phyloP scores from a whole-genome alignment of 2,888 invertebrate species.

The Chrysolina americana region DNA sequence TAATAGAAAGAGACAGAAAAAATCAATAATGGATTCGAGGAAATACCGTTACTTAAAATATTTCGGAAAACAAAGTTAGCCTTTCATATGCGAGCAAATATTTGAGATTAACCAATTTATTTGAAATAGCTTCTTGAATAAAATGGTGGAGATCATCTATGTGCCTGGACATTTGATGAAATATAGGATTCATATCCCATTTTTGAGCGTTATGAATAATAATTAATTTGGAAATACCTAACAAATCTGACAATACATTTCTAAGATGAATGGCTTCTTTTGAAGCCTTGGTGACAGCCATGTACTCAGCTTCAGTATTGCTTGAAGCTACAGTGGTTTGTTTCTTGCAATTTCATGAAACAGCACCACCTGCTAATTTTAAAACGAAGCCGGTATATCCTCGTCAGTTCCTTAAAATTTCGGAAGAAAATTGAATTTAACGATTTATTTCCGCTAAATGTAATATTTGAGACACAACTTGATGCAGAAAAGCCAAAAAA shows the following conservation, averaged over 20 bases:
- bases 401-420: no score
- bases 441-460: no score
- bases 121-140: constrained; percentile 28
- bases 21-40: no score
- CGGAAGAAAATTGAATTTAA: no score
- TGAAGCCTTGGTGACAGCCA: constrained; percentile 55
- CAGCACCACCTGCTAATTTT: constrained; percentile 49
- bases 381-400: constrained; percentile 59
- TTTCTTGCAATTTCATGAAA: constrained; percentile 59
- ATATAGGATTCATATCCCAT: not conserved
- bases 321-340: constrained; percentile 58
- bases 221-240: constrained; percentile 16
- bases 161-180: constrained; percentile 2
- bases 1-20: no score
- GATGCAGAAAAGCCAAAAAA: no score
- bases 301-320: constrained; percentile 58
- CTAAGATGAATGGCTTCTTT: constrained; percentile 50
- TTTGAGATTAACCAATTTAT: constrained; percentile 9
- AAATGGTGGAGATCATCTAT: constrained; percentile 41
- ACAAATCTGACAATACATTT: constrained; percentile 33
- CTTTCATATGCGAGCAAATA: constrained; percentile 21
- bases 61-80: constrained; percentile 5
- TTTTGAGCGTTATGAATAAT: constrained; percentile 42
- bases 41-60: not conserved
- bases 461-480: no score